A percentile compares a stretch with the other conserved stretches of the same genome.
Conservation (phyloP, 2,797 vertebrate genomes). For the Gambusia yucatana region DNA sequence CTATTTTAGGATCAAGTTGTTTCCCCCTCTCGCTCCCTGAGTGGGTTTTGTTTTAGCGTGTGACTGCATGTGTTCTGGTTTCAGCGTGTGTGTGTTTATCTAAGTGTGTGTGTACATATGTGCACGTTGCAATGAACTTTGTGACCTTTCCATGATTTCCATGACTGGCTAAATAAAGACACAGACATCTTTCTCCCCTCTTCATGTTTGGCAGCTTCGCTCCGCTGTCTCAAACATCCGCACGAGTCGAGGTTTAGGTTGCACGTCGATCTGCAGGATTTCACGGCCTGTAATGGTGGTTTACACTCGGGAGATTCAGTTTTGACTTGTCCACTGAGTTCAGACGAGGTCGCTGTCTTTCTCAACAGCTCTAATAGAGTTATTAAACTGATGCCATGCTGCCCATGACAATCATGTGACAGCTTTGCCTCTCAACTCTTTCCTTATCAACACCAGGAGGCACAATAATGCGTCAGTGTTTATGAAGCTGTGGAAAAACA, state of each 20-base stretch:
- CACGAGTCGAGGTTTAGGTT: conserved; percentile 20
- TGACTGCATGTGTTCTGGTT: conserved; percentile 7
- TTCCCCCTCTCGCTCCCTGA: conserved; percentile 41
- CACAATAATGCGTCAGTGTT: conserved; percentile 57
- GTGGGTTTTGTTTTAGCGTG: conserved; percentile 9
- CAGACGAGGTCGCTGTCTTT: conserved; percentile 17
- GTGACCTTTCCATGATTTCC: conserved; percentile 53
- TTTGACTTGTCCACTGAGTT: conserved; percentile 24
- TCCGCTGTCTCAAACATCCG: conserved; percentile 28
- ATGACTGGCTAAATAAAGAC: conserved; percentile 61
- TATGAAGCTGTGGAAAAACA: conserved; percentile 56
- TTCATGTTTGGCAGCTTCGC: conserved; percentile 45
- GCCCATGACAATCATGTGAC: conserved; percentile 58
- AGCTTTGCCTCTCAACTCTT: conserved; percentile 46
- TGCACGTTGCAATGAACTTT: conserved; percentile 47
- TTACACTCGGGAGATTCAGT: conserved; percentile 35
- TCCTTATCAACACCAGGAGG: conserved; percentile 60
- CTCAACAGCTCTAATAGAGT: conserved; percentile 30
- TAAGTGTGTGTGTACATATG: conserved; percentile 20
- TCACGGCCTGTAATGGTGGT: not conserved
- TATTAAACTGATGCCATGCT: conserved; percentile 40
- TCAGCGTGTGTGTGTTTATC: conserved; percentile 24
- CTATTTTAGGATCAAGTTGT: conserved; percentile 55
- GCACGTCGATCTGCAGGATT: conserved; percentile 3
- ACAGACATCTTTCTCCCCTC: conserved; percentile 26